Conservation (phyloP, 2,113 vertebrate genomes). For the Astur gentilis region DNA sequence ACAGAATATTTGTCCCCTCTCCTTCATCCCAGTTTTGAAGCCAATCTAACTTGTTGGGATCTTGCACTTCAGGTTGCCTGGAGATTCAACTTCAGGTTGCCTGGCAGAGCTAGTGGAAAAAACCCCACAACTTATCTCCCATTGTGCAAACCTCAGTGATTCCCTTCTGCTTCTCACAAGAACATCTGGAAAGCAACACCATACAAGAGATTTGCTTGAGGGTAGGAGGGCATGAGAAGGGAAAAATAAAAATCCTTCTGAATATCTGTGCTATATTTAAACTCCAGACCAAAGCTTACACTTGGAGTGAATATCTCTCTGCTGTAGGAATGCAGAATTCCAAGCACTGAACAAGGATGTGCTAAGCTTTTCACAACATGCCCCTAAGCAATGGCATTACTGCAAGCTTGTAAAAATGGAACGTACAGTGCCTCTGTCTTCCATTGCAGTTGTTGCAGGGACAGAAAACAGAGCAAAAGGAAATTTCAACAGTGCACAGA, state of each 20-base stretch:
- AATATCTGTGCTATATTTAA: conserved; percentile 61
- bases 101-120: not conserved
- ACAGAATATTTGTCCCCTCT: not conserved
- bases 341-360: conserved; percentile 21
- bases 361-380: conserved; percentile 17
- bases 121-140: not conserved
- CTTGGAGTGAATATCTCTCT: not conserved
- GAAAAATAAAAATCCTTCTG: conserved; percentile 38
- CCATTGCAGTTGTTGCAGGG: not conserved
- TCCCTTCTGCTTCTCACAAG: not conserved
- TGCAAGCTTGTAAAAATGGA: not conserved
- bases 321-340: conserved; percentile 11
- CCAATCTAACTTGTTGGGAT: not conserved
- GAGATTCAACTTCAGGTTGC: not conserved
- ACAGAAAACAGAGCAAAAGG: not conserved
- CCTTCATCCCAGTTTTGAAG: not conserved
- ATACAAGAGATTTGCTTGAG: not conserved
- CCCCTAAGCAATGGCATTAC: not conserved
- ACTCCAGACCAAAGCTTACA: conserved; percentile 18
- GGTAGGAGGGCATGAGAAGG: conserved; percentile 62
- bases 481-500: not conserved
- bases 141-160: not conserved
- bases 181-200: conserved; percentile 49
- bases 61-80: not conserved
- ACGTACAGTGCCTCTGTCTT: not conserved